A percentile compares a stretch with the other conserved stretches of the same genome.
phyloP scores from a whole-genome alignment of 92 coral and sea anemone species.

The Parazoanthus atlanticus region DNA sequence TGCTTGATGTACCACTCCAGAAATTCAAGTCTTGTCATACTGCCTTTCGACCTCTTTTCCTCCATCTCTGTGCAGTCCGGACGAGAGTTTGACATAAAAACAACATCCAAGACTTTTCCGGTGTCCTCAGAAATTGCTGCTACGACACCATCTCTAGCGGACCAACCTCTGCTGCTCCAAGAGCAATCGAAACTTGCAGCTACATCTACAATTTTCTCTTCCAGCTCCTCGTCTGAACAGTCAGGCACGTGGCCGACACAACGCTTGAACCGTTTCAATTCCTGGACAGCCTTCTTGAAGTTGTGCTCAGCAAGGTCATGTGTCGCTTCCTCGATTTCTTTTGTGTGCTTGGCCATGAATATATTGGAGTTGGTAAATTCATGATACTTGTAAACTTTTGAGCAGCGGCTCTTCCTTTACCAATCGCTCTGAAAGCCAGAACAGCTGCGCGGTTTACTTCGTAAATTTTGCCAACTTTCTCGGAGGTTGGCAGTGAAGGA shows the following conservation, averaged over 20 bases:
- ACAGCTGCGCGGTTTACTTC: constrained; percentile 45
- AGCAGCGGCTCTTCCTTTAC: constrained; percentile 54
- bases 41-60: constrained; percentile 42
- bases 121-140: constrained; percentile 59
- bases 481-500: constrained; percentile 40
- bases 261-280: constrained; percentile 27
- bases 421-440: constrained; percentile 43
- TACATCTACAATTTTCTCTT: constrained; percentile 32
- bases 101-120: constrained; percentile 55
- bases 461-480: constrained; percentile 41
- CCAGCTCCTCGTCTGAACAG: constrained; percentile 47
- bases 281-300: constrained; percentile 28
- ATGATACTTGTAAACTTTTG: constrained; percentile 44
- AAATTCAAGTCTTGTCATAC: constrained; percentile 39
- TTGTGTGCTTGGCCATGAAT: constrained; percentile 50
- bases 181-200: constrained; percentile 58
- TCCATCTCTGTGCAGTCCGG: constrained; percentile 54
- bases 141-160: constrained; percentile 68
- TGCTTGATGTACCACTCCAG: constrained; percentile 54
- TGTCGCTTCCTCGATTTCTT: constrained; percentile 31
- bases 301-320: constrained; percentile 51
- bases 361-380: constrained; percentile 33
- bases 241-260: constrained; percentile 34
- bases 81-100: constrained; percentile 29
- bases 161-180: constrained; percentile 63